phyloP scores from a whole-genome alignment of 2,797 vertebrate species.

The Moxostoma hubbsi region DNA sequence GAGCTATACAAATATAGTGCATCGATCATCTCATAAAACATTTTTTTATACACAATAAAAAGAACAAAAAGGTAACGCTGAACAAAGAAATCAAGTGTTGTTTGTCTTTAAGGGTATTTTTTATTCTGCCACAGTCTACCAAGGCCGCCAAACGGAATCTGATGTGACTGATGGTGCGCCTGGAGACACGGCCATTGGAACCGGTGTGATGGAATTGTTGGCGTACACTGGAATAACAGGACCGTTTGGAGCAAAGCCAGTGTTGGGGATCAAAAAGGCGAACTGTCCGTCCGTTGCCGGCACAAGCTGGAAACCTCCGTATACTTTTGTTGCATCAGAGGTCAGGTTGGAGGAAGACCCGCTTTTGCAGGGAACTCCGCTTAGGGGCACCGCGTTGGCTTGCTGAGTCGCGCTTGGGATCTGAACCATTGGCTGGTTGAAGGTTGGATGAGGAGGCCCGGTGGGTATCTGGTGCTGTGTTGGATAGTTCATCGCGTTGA shows the following conservation, averaged over 20 bases:
- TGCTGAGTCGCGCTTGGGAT: slow-evolving; percentile 82
- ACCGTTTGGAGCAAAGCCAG: slow-evolving; percentile 87
- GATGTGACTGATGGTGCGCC: slow-evolving; percentile 85
- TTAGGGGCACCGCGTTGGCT: slow-evolving; percentile 79
- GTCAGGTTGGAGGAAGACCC: slow-evolving; percentile 74
- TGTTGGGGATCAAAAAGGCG: slow-evolving; percentile 95
- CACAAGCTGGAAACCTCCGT: slow-evolving; percentile 95
- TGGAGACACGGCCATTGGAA: slow-evolving; percentile 81
- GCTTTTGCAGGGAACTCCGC: slow-evolving; percentile 84
- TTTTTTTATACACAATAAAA: slow-evolving; percentile 66
- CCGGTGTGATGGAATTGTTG: slow-evolving; percentile 76
- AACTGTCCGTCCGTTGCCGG: slow-evolving; percentile 96
- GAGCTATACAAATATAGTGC: slow-evolving; percentile 94
- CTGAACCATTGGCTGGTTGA: slow-evolving; percentile 84
- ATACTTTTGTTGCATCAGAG: slow-evolving; percentile 87
- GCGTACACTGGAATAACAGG: slow-evolving; percentile 92
- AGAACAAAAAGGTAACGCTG: slow-evolving; percentile 67
- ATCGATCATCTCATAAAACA: slow-evolving; percentile 78
- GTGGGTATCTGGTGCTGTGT: slow-evolving; percentile 85
- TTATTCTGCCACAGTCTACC: slow-evolving; percentile 76
- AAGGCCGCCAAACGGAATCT: slow-evolving; percentile 97
- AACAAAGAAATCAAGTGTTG: slow-evolving; percentile 73
- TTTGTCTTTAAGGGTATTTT: slow-evolving; percentile 55
- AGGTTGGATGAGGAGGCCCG: slow-evolving; percentile 79
- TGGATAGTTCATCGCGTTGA: slow-evolving; percentile 95